These are phyloP conservation scores for Neolamprologus falcicula DNA, from an alignment of 2,113 vertebrate genomes.

Conservation along the genomic window DNA sequence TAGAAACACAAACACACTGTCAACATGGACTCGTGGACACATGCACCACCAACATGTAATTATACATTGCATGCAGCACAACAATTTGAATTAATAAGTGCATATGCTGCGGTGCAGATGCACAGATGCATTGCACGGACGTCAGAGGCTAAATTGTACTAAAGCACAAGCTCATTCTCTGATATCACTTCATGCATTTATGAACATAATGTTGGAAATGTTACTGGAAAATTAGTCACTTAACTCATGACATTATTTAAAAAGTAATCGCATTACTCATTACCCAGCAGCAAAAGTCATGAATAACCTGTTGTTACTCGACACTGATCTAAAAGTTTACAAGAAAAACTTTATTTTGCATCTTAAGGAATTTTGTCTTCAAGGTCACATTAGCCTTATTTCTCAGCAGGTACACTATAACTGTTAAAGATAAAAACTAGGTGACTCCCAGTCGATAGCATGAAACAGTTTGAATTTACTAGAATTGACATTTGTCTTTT, in stretches of 20 bases:
- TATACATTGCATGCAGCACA: not conserved
- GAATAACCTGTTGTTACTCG: not conserved
- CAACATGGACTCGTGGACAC: not conserved
- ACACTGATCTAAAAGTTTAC: not conserved
- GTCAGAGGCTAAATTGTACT: not conserved
- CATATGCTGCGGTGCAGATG: not conserved
- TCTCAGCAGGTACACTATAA: not conserved
- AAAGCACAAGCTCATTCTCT: not conserved
- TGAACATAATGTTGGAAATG: not conserved
- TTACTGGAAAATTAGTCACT: not conserved
- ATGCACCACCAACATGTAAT: not conserved
- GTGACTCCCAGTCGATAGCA: not conserved
- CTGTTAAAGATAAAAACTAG: not conserved
- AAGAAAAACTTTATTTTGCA: not conserved
- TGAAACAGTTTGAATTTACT: not conserved
- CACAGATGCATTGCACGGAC: not conserved
- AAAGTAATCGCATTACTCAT: not conserved
- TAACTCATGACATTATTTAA: not conserved
- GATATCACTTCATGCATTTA: not conserved
- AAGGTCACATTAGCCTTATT: not conserved
- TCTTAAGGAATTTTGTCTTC: not conserved
- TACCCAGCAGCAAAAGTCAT: not conserved
- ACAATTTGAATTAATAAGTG: not conserved
- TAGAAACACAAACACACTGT: not conserved
- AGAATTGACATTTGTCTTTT: not conserved